phyloP scores from a whole-genome alignment of 2,888 invertebrate species.

The Archaeoteleia sp. region DNA sequence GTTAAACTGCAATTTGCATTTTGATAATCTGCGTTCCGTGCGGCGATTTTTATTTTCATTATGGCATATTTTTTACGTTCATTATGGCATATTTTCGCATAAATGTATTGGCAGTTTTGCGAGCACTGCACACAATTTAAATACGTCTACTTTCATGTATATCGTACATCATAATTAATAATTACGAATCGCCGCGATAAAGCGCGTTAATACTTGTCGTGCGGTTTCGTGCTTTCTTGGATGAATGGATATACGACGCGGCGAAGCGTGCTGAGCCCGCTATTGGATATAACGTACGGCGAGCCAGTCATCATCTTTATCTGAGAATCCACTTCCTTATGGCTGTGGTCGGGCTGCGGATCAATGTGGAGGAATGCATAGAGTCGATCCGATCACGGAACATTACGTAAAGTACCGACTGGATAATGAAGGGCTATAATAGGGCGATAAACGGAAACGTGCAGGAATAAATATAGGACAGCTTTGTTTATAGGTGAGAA shows the following conservation, averaged over 20 bases:
- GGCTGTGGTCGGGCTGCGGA: slow-evolving; percentile 9
- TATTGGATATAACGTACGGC: slow-evolving; percentile 17
- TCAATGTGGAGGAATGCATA: slow-evolving; percentile 17
- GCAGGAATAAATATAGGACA: slow-evolving; percentile 7
- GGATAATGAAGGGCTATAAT: slow-evolving; percentile 26
- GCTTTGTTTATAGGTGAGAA: slow-evolving; percentile 8
- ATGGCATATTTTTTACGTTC: too few relatives aligned
- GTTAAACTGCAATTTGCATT: too few relatives aligned
- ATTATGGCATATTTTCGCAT: slow-evolving; percentile 7
- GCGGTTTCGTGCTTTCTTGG: slow-evolving; percentile 29
- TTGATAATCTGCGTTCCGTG: too few relatives aligned
- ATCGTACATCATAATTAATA: slow-evolving; percentile 28
- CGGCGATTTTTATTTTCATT: too few relatives aligned
- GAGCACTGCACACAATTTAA: slow-evolving; percentile 12
- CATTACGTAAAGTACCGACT: slow-evolving; percentile 14
- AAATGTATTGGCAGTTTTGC: slow-evolving; percentile 20
- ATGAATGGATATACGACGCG: slow-evolving; percentile 19
- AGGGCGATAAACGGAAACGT: slow-evolving; percentile 7
- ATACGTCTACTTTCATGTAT: slow-evolving; percentile 2
- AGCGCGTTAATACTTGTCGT: slow-evolving; percentile 23
- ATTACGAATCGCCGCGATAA: slow-evolving; percentile 22
- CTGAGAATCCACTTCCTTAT: slow-evolving; percentile 32
- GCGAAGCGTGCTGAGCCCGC: slow-evolving; percentile 20
- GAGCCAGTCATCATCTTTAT: slow-evolving; percentile 19
- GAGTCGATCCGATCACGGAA: slow-evolving; percentile 15